Evolutionary conservation across 2,888 invertebrate species (phyloP).

Genomic region (Tachina fera): DNA sequence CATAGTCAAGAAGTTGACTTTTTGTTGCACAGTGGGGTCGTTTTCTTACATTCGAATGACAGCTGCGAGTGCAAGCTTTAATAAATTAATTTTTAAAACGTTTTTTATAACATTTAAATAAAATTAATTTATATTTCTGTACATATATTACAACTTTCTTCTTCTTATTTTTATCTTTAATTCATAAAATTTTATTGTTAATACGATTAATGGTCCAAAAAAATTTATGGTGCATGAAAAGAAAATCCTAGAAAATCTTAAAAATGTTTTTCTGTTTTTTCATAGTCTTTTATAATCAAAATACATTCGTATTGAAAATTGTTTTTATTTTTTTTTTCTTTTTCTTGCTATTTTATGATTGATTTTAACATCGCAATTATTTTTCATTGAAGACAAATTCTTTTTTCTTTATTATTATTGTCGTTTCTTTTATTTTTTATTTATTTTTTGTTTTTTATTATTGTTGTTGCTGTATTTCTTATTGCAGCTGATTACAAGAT

Average conservation of each 20-base stretch:
- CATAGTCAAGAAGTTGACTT: too few species aligned
- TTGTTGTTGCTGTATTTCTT: background rate
- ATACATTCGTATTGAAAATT: background rate
- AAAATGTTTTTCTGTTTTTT: background rate
- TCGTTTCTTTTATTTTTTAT: background rate
- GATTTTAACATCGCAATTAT: slow-evolving; percentile 56
- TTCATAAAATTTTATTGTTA: slow-evolving; percentile 28
- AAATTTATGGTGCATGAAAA: slow-evolving; percentile 26
- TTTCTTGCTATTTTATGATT: slow-evolving; percentile 44
- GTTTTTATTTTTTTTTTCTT: background rate
- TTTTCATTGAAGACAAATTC: slow-evolving; percentile 39
- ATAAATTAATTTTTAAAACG: too few species aligned
- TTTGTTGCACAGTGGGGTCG: too few species aligned
- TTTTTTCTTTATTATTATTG: background rate
- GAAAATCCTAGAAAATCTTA: background rate
- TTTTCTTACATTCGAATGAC: too few species aligned
- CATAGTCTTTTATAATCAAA: background rate
- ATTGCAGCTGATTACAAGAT: slow-evolving; percentile 57
- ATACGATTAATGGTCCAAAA: slow-evolving; percentile 15
- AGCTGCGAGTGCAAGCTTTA: too few species aligned
- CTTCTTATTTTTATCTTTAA: background rate
- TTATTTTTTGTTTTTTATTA: background rate
- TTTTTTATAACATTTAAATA: too few species aligned
- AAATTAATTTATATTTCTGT: too few species aligned
- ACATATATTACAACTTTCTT: too few species aligned